A percentile compares a stretch with the other conserved stretches of the same genome.
phyloP scores from a whole-genome alignment of 35 echinoderm and acorn worm species.

The Stichopus chloronotus region DNA sequence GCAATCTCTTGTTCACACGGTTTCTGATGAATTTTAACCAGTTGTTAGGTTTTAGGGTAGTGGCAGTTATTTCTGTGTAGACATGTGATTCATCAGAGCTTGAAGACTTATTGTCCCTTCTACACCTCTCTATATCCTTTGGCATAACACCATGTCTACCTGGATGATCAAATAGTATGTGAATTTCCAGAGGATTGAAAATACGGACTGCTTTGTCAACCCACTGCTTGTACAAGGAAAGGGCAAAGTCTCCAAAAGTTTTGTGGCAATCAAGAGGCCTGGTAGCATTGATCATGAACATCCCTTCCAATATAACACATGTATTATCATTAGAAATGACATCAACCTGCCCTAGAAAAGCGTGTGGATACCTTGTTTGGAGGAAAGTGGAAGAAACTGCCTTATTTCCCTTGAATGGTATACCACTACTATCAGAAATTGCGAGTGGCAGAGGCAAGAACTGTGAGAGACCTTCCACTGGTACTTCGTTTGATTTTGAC shows the following conservation, averaged over 20 bases:
- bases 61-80: neutral
- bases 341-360: neutral
- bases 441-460: slow-evolving; percentile 52
- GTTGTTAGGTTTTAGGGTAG: neutral
- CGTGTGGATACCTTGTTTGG: neutral
- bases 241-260: slow-evolving; percentile 1
- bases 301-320: slow-evolving; percentile 17
- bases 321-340: neutral
- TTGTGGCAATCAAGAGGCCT: slow-evolving; percentile 41
- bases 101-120: slow-evolving; percentile 3
- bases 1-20: slow-evolving; percentile 28
- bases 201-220: neutral
- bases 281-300: slow-evolving; percentile 37
- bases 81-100: neutral
- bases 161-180: slow-evolving; percentile 61
- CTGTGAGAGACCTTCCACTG: slow-evolving; percentile 26
- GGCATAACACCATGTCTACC: slow-evolving; percentile 32
- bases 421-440: slow-evolving; percentile 40
- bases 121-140: slow-evolving; percentile 43
- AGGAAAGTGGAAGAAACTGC: slow-evolving; percentile 25
- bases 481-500: slow-evolving; percentile 25
- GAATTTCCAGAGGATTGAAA: slow-evolving; percentile 24
- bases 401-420: slow-evolving; percentile 51
- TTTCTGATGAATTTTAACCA: slow-evolving; percentile 28
- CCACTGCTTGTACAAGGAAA: slow-evolving; percentile 37